These are phyloP conservation scores for Pomatostomus ruficeps DNA, from an alignment of 2,113 vertebrate species.

Conservation along the genomic window DNA sequence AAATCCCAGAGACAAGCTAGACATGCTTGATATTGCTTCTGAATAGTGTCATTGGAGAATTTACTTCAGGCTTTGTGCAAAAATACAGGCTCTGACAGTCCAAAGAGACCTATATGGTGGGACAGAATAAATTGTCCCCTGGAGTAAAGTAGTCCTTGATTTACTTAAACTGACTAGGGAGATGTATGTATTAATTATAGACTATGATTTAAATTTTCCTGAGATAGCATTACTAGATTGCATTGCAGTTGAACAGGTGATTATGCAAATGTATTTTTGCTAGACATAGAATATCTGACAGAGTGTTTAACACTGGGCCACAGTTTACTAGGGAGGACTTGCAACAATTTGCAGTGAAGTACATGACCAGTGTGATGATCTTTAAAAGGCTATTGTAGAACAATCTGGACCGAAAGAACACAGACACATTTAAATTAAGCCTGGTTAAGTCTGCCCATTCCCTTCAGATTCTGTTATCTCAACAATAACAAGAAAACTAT, in stretches of 20 bases:
- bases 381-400: background rate
- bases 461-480: background rate
- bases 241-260: background rate
- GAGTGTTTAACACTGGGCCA: background rate
- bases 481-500: background rate
- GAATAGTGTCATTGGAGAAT: background rate
- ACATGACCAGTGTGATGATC: background rate
- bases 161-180: conserved; percentile 11
- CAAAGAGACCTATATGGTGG: background rate
- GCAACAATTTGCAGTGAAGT: background rate
- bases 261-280: conserved; percentile 15
- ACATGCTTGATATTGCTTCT: background rate
- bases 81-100: background rate
- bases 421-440: background rate
- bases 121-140: conserved; percentile 1
- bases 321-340: background rate
- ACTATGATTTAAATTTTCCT: conserved; percentile 15
- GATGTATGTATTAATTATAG: background rate
- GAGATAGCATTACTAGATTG: background rate
- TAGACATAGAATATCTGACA: background rate
- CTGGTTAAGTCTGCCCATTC: background rate
- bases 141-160: background rate
- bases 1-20: background rate
- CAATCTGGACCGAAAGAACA: background rate
- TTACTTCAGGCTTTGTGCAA: background rate